Evolutionary conservation across 2,888 invertebrate genomes (phyloP).

Genomic region (Amblyjoppa proteus): DNA sequence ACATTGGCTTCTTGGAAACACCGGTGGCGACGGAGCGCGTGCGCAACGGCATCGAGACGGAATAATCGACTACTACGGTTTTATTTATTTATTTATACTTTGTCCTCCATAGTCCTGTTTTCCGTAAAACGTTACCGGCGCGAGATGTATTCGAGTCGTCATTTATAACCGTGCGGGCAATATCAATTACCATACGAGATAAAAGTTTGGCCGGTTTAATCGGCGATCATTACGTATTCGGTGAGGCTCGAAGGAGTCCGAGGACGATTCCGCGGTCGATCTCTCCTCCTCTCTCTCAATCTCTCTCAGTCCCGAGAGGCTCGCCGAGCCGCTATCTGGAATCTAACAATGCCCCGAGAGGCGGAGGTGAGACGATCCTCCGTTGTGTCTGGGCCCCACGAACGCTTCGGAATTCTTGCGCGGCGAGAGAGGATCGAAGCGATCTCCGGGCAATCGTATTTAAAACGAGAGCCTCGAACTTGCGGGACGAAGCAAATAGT

Average conservation of each 20-base stretch:
- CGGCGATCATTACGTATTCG: constrained; percentile 34
- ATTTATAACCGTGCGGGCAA: constrained; percentile 6
- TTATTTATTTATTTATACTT: constrained; percentile 9
- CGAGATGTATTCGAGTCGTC: not conserved
- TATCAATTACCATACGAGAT: constrained; percentile 16
- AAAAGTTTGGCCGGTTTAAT: constrained; percentile 21
- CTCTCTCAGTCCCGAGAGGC: constrained; percentile 18
- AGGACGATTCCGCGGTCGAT: constrained; percentile 29
- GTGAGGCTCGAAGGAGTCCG: constrained; percentile 40
- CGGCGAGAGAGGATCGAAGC: constrained; percentile 52
- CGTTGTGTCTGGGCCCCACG: constrained; percentile 54
- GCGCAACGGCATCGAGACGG: not conserved
- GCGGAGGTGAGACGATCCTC: constrained; percentile 58
- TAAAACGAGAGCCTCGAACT: constrained; percentile 31
- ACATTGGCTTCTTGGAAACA: constrained; percentile 59
- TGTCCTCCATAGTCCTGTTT: constrained; percentile 31
- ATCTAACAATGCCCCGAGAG: constrained; percentile 58
- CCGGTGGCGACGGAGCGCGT: constrained; percentile 13
- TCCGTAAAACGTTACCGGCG: not conserved
- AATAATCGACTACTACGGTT: constrained; percentile 25
- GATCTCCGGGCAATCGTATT: constrained; percentile 34
- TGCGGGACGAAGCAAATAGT: not conserved
- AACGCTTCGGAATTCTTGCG: constrained; percentile 74
- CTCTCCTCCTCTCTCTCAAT: not conserved
- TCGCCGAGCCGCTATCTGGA: constrained; percentile 48